Conservation (phyloP, 2,113 vertebrate species). For the Cyprinodon variegatus region DNA sequence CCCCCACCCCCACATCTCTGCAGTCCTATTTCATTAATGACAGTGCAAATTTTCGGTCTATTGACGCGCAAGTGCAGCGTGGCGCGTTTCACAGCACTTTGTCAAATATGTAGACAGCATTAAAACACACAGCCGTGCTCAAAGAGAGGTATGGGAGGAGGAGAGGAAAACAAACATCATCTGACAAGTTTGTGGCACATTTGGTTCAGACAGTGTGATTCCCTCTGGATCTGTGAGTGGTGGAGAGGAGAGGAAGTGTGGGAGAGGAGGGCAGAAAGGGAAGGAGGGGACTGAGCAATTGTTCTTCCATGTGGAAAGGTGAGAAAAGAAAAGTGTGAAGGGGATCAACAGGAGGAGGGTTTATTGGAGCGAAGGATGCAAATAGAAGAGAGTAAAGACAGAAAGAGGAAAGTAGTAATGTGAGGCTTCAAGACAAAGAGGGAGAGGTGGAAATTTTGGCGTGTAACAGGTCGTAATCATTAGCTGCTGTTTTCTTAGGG, state of each 20-base stretch:
- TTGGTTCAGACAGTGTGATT: conserved; percentile 73
- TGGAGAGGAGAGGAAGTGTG: conserved; percentile 40
- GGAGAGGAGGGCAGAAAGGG: conserved; percentile 42
- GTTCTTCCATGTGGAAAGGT: conserved; percentile 80
- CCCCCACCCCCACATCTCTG: not conserved
- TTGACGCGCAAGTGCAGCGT: conserved; percentile 33
- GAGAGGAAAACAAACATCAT: conserved; percentile 67
- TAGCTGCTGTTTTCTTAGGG: conserved; percentile 20
- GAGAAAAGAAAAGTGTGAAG: conserved; percentile 72
- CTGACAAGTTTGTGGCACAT: conserved; percentile 75
- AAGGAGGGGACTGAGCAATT: conserved; percentile 65
- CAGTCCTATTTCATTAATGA: conserved; percentile 62
- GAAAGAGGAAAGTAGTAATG: conserved; percentile 22
- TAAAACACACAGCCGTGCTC: conserved; percentile 54
- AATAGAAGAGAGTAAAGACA: conserved; percentile 2
- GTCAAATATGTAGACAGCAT: conserved; percentile 56
- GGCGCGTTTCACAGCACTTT: conserved; percentile 56
- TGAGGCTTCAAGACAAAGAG: conserved; percentile 16
- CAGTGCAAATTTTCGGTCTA: conserved; percentile 40
- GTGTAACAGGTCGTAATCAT: conserved; percentile 12
- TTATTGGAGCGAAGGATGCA: conserved; percentile 26
- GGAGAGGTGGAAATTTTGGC: conserved; percentile 36
- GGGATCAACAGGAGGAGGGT: conserved; percentile 45
- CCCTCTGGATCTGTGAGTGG: conserved; percentile 64
- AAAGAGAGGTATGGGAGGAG: conserved; percentile 33